These are phyloP conservation scores for Phycodurus eques DNA, from an alignment of 2,113 vertebrate species.

Conservation along the genomic window DNA sequence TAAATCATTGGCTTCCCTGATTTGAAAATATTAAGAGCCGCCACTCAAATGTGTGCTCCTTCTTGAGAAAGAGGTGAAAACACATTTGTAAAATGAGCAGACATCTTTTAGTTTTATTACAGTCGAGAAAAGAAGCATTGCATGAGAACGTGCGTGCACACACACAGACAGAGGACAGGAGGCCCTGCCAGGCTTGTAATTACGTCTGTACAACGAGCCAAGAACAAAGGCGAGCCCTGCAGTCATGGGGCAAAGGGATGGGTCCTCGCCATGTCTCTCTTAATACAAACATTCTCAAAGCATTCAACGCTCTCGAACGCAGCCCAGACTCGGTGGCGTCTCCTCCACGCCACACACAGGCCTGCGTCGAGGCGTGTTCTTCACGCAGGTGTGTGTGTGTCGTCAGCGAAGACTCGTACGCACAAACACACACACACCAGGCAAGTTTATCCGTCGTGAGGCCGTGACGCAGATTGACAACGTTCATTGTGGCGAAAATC, in stretches of 20 bases:
- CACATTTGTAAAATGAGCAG: neutral
- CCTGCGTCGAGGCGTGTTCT: constrained; percentile 47
- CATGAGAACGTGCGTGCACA: neutral
- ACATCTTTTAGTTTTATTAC: neutral
- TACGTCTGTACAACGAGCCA: constrained; percentile 64
- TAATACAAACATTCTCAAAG: constrained; percentile 69
- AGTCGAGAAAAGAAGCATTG: neutral
- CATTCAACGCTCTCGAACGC: constrained; percentile 57
- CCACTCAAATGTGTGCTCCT: too few relatives aligned
- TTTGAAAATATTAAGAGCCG: too few relatives aligned
- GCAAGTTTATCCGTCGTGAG: constrained; percentile 46
- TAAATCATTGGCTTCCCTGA: neutral
- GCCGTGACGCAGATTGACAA: constrained; percentile 61
- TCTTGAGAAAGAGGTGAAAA: neutral
- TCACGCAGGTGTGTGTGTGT: constrained; percentile 33
- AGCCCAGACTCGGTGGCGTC: constrained; percentile 76
- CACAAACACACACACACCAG: constrained; percentile 9
- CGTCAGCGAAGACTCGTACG: neutral
- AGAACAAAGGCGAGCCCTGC: constrained; percentile 77
- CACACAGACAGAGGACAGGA: constrained; percentile 47
- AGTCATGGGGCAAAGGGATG: constrained; percentile 72
- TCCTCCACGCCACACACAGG: constrained; percentile 35
- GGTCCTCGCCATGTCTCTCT: constrained; percentile 54
- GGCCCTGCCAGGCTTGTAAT: constrained; percentile 75
- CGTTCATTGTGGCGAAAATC: constrained; percentile 55